phyloP scores from a whole-genome alignment of 2,888 invertebrate genomes.

The Malachius bipustulatus region DNA sequence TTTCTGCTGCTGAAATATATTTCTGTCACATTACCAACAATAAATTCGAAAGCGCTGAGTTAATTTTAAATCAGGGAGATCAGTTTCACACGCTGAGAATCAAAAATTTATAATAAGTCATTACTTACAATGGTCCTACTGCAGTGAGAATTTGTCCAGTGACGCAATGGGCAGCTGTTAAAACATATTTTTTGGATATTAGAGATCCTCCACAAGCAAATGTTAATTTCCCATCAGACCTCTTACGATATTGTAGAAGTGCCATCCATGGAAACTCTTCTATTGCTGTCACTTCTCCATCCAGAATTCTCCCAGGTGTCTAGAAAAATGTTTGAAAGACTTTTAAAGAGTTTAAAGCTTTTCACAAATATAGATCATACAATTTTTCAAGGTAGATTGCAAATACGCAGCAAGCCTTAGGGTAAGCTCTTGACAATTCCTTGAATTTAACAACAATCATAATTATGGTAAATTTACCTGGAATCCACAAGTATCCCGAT shows the following conservation, averaged over 20 bases:
- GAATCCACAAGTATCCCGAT: slow-evolving; percentile 25
- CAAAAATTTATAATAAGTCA: too few species aligned
- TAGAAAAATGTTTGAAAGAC: too few species aligned
- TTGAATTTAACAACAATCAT: neutral
- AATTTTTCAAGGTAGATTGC: too few species aligned
- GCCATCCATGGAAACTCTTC: slow-evolving; percentile 43
- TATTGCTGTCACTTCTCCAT: slow-evolving; percentile 33
- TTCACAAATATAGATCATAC: too few species aligned
- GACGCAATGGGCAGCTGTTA: slow-evolving; percentile 46
- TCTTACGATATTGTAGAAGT: slow-evolving; percentile 36
- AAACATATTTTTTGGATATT: slow-evolving; percentile 41
- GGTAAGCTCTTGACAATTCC: too few species aligned
- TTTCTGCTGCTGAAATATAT: too few species aligned
- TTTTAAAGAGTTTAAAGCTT: too few species aligned
- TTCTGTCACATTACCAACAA: too few species aligned
- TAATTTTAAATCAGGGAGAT: too few species aligned
- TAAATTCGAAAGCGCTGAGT: too few species aligned
- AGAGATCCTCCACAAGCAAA: slow-evolving; percentile 42
- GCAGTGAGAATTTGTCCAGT: slow-evolving; percentile 31
- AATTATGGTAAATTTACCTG: slow-evolving; percentile 22
- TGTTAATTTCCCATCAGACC: slow-evolving; percentile 17
- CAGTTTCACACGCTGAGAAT: too few species aligned
- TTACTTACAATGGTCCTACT: slow-evolving; percentile 38
- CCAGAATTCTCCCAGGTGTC: slow-evolving; percentile 26
- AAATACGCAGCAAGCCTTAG: too few species aligned